Base-by-base conservation (phyloP, 1,140 invertebrate species). In the Lordiphosa mommai region DNA sequence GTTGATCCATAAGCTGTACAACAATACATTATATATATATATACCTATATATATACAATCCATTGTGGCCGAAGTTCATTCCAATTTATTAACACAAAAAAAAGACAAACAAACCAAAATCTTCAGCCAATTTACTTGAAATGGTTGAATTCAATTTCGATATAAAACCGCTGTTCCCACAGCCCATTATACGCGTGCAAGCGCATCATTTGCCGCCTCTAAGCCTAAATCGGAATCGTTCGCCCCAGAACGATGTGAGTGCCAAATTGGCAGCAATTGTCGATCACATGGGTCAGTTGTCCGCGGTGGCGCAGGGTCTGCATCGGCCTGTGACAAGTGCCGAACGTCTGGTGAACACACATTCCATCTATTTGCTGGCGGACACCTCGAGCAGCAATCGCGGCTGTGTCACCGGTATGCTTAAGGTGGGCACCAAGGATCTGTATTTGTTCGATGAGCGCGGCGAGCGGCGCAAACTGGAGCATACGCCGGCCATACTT, bases 391-490 rank as follows among this genome's bases (percentile, higher is more conserved):
- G 38, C 6, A 2, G 8, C 1, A 4, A 30, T 1, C 14, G 27
- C n/a, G 92, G 93, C 12, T 90, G 90, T 23, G 91, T 96, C n/a
- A 91, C 95, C 12, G 96, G 95, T 0, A 88, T 96, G 55, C 88
- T 97, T 23, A 97, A 97, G 91, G 92, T 95, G 5, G 95, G 96
- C 20, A 91, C 91, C 37, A 97, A 97, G 89, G 92, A 94, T 68
- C 89, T 97, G 1, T 97, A 95, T 86, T 90, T 97, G 27, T 94
- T 94, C 87, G 94, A 96, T 88, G 89, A n/a, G 61, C 85, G 90
- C 41, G 92, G 92, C 8, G 87, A 90, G 33, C 86, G 90, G 32
- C 91, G 93, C 76, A 92, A 92, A 84, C 92, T 95, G 76, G 89
- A 93, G 5, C 2, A 29, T 2, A 93, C 95, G 1, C 89, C 94